Base-by-base conservation (phyloP, 2,797 vertebrate species). In the Alectoris magna region DNA sequence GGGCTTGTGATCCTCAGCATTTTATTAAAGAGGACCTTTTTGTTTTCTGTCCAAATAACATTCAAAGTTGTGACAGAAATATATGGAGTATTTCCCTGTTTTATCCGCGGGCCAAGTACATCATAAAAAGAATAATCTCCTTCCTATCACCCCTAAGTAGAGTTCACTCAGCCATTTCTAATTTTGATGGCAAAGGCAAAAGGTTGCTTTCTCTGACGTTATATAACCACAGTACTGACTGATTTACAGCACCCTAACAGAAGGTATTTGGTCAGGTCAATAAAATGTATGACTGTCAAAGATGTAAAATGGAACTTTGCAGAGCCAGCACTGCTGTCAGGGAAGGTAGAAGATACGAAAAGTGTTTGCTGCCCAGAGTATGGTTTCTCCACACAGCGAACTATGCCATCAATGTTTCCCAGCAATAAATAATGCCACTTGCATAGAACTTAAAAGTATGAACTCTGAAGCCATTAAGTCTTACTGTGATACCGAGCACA, bases 401-500 rank as follows among this genome's bases (percentile, higher is more conserved):
- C 48, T 83, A 87, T 66, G 55, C 71, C 72, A 80, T 38, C 63
- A 69, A 1, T 6, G 1, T 39, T 73, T 22, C 38, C 71, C 49
- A 55, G 90, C 81, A 82, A 84, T 94, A 94, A 96, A 87, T 94
- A 87, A 90, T 31, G 58, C 48, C 26, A 10, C 75, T 94, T 93
- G 44, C 73, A 71, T 5, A 88, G 84, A 66, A 83, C 53, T 88
- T 53, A 64, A 87, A 92, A 91, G 79, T 38, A 75, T 95, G 84
- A 64, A 76, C 86, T 82, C 80, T 87, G 60, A 91, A 95, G 87
- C 73, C 81, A 75, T 76, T 88, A 94, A 89, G 78, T 90, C 74
- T 78, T 82, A 58, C 34, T 26, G 7, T 73, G 64, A 58, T 92
- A 92, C 76, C 91, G 90, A 88, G 78, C 77, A 82, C 63, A 73